Evolutionary conservation across 2,888 invertebrate genomes (phyloP).

Genomic region (Drosophila kanekoi): DNA sequence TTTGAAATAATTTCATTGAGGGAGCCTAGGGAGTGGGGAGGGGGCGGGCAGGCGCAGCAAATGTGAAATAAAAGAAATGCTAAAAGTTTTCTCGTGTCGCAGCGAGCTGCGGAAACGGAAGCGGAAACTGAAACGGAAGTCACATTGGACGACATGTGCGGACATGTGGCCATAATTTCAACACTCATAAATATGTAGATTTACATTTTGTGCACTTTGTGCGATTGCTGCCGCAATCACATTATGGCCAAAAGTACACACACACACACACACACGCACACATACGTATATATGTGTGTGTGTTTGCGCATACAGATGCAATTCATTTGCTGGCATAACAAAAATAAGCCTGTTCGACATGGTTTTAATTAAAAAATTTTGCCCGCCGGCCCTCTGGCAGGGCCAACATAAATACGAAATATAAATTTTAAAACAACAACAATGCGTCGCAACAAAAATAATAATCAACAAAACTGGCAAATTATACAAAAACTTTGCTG

Average conservation of each 20-base stretch:
- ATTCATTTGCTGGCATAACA: constrained; percentile 35
- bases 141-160: constrained; percentile 68
- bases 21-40: neutral
- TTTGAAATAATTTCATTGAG: constrained; percentile 59
- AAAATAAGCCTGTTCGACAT: constrained; percentile 13
- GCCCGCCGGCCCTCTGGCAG: constrained; percentile 8
- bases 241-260: constrained; percentile 12
- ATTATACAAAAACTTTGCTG: constrained; percentile 44
- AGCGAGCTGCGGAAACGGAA: constrained; percentile 27
- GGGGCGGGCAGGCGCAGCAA: constrained; percentile 10
- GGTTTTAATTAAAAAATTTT: constrained; percentile 50
- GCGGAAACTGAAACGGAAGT: constrained; percentile 68
- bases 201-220: constrained; percentile 43
- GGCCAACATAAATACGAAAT: constrained; percentile 45
- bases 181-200: constrained; percentile 67
- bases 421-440: constrained; percentile 35
- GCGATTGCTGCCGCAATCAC: constrained; percentile 40
- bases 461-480: constrained; percentile 43
- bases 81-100: constrained; percentile 76
- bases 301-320: constrained; percentile 17
- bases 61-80: constrained; percentile 59
- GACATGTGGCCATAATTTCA: constrained; percentile 61
- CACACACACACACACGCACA: neutral
- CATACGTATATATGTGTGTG: neutral
- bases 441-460: constrained; percentile 30